phyloP scores from a whole-genome alignment of 2,888 invertebrate genomes.

The Hydraecia micacea region DNA sequence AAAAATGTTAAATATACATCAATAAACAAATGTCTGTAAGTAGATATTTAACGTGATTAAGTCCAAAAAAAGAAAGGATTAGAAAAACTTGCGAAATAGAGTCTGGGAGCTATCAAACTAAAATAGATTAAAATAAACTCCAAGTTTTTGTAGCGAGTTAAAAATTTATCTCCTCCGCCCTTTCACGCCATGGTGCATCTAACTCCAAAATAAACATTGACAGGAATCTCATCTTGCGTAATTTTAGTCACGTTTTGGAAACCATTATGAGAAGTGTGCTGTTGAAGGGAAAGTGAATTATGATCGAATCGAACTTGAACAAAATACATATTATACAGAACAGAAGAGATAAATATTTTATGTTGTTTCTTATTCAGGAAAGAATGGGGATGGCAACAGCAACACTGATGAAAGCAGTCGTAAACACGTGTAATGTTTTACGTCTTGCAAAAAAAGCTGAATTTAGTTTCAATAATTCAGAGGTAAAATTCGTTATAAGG shows the following conservation, averaged over 20 bases:
- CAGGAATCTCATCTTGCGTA: conserved; percentile 71
- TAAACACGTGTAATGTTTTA: conserved; percentile 50
- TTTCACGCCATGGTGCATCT: conserved; percentile 41
- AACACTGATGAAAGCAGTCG: conserved; percentile 45
- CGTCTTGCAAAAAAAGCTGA: conserved; percentile 24
- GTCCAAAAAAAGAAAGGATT: neutral
- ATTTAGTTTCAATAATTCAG: conserved; percentile 23
- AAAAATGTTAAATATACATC: conserved; percentile 17
- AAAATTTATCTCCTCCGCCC: conserved; percentile 43
- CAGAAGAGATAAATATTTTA: conserved; percentile 26
- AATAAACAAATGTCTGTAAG: conserved; percentile 8
- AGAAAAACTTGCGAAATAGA: conserved; percentile 12
- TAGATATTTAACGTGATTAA: conserved; percentile 2
- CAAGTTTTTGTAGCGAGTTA: conserved; percentile 47
- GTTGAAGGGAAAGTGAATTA: conserved; percentile 26
- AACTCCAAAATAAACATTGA: conserved; percentile 69
- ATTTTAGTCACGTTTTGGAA: conserved; percentile 71
- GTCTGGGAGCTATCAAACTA: conserved; percentile 38
- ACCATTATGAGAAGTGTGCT: conserved; percentile 35
- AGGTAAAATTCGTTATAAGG: conserved; percentile 8
- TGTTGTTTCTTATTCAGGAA: conserved; percentile 27
- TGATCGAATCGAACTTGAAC: conserved; percentile 8
- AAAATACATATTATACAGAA: conserved; percentile 2
- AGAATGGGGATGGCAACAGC: conserved; percentile 30
- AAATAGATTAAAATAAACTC: conserved; percentile 51